Conservation (phyloP, 2,888 invertebrate species). For the Rhaphigaster nebulosa region DNA sequence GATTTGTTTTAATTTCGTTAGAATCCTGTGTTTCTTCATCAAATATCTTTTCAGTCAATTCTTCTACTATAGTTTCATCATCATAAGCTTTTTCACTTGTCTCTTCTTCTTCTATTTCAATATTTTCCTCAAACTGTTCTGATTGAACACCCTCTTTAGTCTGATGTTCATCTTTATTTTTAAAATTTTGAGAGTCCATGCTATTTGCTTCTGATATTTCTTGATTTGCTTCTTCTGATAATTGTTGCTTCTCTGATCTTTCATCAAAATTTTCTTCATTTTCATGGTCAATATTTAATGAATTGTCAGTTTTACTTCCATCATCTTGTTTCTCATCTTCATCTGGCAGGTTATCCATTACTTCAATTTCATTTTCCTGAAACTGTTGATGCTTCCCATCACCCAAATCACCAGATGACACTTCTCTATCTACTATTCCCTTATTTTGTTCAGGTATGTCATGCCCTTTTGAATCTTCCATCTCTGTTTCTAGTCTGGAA, state of each 20-base stretch:
- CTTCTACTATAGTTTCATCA: slow-evolving; percentile 29
- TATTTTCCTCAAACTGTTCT: neutral
- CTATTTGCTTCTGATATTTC: neutral
- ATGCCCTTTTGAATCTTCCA: neutral
- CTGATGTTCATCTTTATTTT: neutral
- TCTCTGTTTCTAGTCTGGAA: no score
- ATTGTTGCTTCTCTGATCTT: neutral
- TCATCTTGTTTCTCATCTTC: slow-evolving; percentile 14
- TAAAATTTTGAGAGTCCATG: neutral
- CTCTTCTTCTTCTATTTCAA: neutral
- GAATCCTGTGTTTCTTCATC: slow-evolving; percentile 26
- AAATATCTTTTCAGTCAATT: neutral
- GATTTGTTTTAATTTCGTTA: slow-evolving; percentile 16
- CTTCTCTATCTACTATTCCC: slow-evolving; percentile 9
- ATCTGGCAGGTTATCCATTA: neutral
- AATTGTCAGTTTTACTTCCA: neutral
- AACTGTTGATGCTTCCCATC: slow-evolving; percentile 39
- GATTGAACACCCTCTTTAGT: neutral
- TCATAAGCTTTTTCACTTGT: slow-evolving; percentile 7
- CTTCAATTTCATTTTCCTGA: slow-evolving; percentile 69
- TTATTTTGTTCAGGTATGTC: neutral
- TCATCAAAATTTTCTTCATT: neutral
- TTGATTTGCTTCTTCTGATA: neutral
- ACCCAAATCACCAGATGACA: neutral
- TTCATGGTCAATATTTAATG: neutral